Evolutionary conservation across 2,113 vertebrate species (phyloP), one percentile per base, ranked within the genome.

Genomic region (Pleuronectes platessa): DNA sequence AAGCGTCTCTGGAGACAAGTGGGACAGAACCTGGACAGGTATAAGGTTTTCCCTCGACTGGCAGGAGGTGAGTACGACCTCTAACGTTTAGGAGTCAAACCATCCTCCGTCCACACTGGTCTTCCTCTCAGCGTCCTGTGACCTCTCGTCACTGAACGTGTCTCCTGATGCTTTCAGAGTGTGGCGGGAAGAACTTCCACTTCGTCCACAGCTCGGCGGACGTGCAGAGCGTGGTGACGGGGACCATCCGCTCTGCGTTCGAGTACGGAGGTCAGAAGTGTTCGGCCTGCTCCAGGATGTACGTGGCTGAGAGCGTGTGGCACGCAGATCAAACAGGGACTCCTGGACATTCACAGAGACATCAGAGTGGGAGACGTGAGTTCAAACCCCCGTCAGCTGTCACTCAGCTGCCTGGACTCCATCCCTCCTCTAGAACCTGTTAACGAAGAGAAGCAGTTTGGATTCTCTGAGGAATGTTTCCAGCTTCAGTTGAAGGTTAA

Each of bases 111-210:
- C 45, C 14, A 1, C 14, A 17, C 15, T 49, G 4, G 14, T 49
- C 45, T 5, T 49, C 4, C 45, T 17, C 45, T 7, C 45, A 49
- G 45, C 45, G 17, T 18, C 45, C 45, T 49, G 45, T 49, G 40
- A 13, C 9, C 12, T 10, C 37, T 40, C 11, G 1, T 14, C 45
- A 47, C 45, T 49, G 45, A 49, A 18, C 24, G 6, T 45, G 20
- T 9, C 18, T 69, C 27, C 42, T 6, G 53, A 11, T 23, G 6
- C 14, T 53, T 49, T 21, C 87, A 99, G 98, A 99, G 89, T 99
- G 98, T 0, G 98, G 98, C 0, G 98, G 98, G 67, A 99, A 99
- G 94, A 99, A 99, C 83, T 99, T 98, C 93, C 98, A 99, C 91
- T 96, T 99, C 0, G 95, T 99, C 14, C 98, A 99, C 91, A 59